Conservation (phyloP, 2,888 invertebrate genomes). For the Pollenia amentaria region DNA sequence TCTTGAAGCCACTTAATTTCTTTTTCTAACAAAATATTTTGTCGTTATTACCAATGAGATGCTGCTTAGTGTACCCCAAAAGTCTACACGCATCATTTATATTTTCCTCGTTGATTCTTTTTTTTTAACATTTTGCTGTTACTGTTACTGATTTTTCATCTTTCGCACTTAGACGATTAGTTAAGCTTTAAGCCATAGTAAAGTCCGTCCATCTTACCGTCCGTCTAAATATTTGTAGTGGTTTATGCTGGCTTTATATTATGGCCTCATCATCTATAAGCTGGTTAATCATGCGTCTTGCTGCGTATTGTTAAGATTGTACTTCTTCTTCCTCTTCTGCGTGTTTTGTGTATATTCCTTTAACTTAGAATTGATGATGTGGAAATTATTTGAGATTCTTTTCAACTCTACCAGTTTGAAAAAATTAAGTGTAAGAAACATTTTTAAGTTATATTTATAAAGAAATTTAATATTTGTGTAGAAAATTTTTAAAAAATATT, state of each 20-base stretch:
- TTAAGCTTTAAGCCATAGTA: constrained; percentile 60
- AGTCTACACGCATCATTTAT: constrained; percentile 9
- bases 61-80: not conserved
- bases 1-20: too few relatives aligned
- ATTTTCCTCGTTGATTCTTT: not conserved
- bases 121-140: constrained; percentile 43
- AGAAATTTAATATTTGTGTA: constrained; percentile 16
- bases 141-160: constrained; percentile 73
- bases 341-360: not conserved
- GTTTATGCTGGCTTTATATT: constrained; percentile 61
- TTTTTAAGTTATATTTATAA: not conserved
- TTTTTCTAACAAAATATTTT: too few relatives aligned
- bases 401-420: not conserved
- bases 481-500: not conserved
- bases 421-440: not conserved
- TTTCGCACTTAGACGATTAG: constrained; percentile 73
- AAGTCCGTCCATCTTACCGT: not conserved
- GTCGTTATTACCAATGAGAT: too few relatives aligned
- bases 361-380: constrained; percentile 67
- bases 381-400: constrained; percentile 46
- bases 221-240: constrained; percentile 28
- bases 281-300: constrained; percentile 72
- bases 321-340: constrained; percentile 16
- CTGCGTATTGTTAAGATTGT: constrained; percentile 67
- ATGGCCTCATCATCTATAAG: constrained; percentile 62